A percentile compares a stretch with the other conserved stretches of the same genome.
Evolutionary conservation across 2,797 vertebrate genomes (phyloP).

Genomic region (Alauda arvensis): DNA sequence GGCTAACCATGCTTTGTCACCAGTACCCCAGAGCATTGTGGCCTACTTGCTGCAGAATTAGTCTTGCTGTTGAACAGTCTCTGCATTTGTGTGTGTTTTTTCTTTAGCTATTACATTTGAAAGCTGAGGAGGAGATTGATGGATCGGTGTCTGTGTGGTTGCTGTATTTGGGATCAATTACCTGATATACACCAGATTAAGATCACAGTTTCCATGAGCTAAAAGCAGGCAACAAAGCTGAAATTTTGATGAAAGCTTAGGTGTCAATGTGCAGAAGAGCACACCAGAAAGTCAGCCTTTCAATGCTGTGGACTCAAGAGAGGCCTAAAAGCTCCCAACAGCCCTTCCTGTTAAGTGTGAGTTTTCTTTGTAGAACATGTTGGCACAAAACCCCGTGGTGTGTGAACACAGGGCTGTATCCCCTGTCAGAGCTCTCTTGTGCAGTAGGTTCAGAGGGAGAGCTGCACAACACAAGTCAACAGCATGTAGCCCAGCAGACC

Average conservation of each 20-base stretch:
- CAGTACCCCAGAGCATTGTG: background rate
- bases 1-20: background rate
- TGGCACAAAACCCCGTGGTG: background rate
- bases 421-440: background rate
- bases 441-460: background rate
- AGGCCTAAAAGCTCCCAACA: background rate
- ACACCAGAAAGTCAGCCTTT: background rate
- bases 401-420: background rate
- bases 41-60: background rate
- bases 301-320: background rate
- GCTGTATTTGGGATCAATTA: background rate
- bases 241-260: background rate
- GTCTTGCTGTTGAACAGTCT: background rate
- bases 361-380: background rate
- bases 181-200: background rate
- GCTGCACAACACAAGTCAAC: background rate
- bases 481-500: background rate
- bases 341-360: background rate
- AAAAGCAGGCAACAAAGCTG: background rate
- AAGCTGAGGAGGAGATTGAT: background rate
- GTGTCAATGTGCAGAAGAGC: background rate
- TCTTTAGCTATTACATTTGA: background rate
- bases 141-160: background rate
- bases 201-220: background rate
- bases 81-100: background rate